A percentile compares a stretch with the other conserved stretches of the same genome.
Conservation (phyloP, 2,113 vertebrate genomes). For the Haemorhous mexicanus region DNA sequence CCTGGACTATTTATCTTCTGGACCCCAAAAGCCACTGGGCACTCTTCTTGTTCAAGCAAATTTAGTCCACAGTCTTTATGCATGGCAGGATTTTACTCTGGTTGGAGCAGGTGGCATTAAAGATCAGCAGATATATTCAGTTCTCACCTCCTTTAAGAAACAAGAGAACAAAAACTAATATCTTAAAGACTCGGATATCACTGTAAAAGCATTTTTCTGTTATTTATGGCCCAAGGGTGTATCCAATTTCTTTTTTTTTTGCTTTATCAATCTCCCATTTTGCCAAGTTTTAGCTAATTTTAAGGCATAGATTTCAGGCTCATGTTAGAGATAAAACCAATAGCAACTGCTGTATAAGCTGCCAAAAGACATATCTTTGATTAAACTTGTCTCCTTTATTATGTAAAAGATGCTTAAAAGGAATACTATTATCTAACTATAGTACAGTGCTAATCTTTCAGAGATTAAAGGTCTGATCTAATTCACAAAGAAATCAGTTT, state of each 20-base stretch:
- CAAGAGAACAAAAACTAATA: accelerated
- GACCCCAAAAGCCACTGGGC: neutral
- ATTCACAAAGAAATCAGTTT: neutral
- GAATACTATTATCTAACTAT: neutral
- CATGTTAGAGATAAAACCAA: neutral
- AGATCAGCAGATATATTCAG: neutral
- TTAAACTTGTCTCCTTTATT: neutral
- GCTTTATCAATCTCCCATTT: neutral
- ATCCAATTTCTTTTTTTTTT: neutral
- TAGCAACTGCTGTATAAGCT: neutral
- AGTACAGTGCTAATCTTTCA: neutral
- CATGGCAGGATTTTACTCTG: neutral
- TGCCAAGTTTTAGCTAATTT: neutral
- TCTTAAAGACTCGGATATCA: neutral
- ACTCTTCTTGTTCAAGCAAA: neutral
- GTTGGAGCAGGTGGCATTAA: neutral
- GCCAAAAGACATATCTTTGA: neutral
- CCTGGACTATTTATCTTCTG: neutral
- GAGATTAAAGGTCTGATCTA: neutral
- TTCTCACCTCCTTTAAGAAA: neutral
- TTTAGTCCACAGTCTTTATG: neutral
- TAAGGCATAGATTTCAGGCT: neutral
- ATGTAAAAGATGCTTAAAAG: neutral
- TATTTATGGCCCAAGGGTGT: neutral
- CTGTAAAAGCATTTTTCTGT: neutral